Base-by-base conservation (phyloP, 2,888 invertebrate species). In the Criorhina ranunculi region DNA sequence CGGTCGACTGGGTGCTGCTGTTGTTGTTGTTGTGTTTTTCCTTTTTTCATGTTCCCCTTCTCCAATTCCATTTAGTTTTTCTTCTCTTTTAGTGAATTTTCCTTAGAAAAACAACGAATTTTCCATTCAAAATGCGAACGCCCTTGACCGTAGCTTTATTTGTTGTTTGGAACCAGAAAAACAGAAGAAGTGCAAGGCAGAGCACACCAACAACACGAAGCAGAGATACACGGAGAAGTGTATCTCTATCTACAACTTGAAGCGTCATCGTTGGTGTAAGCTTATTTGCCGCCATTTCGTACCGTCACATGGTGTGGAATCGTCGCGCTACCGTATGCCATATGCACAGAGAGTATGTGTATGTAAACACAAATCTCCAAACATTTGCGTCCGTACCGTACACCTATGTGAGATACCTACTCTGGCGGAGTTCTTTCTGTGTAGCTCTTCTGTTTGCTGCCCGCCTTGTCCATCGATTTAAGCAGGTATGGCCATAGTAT, bases 401-500 rank as follows among this genome's bases (percentile, higher is more conserved):
- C 75, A 49, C 76, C 76, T 76, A 76, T 66, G 57, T 60, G 59
- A 60, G 42, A 60, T 60, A 40, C 40, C n/a, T 11, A 11, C 29
- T 53, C 31, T 57, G 9, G 49, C 9, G 11, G 53, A 72, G 40
- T 72, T 72, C 49, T 33, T 53, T 19, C 53, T 60, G 29, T 35
- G 37, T 59, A 51, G 29, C 60, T 66, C 57, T 33, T 66, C 55
- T 7, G 24, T 15, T 40, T 51, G 15, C 9, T 15, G 4, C 35
- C 37, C 35, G n/a, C 67, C 40, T 24, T 35, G 11, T 31, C 66
- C 37, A 33, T 15, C 19, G 12, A 51, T 37, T 70, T 55, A 42
- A 72, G 17, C 72, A 79, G 64, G 72, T 70, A 55, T n/a, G 24
- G 55, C 37, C 40, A 81, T 86, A 87, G 88, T 88, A 89, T 90